Percentiles rank a stretch among this genome's conserved stretches.
Conservation (phyloP, 2,888 invertebrate genomes). For the Euzophera pinguis region DNA sequence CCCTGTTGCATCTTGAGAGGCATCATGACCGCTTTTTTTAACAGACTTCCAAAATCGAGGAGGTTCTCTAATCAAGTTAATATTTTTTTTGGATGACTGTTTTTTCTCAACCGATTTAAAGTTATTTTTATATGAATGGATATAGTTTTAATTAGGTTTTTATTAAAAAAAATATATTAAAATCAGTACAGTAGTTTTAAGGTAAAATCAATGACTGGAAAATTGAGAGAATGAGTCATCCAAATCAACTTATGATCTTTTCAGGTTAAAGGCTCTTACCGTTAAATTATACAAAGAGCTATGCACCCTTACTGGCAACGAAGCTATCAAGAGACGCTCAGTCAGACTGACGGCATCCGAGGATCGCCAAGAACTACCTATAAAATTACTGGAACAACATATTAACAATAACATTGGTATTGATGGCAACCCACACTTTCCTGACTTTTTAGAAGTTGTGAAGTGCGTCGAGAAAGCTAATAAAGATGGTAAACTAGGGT, state of each 20-base stretch:
- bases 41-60: too few relatives aligned
- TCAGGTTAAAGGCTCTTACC: conserved; percentile 44
- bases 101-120: too few relatives aligned
- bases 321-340: conserved; percentile 35
- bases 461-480: conserved; percentile 47
- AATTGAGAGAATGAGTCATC: too few relatives aligned
- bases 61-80: too few relatives aligned
- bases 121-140: too few relatives aligned
- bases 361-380: conserved; percentile 51
- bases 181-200: too few relatives aligned
- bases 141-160: too few relatives aligned
- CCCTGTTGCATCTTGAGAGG: too few relatives aligned
- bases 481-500: conserved; percentile 34
- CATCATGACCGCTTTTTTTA: too few relatives aligned
- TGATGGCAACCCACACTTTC: conserved; percentile 53
- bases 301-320: conserved; percentile 37
- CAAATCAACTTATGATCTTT: neutral
- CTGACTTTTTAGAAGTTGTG: conserved; percentile 71
- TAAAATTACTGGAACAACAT: conserved; percentile 40
- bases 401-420: conserved; percentile 44
- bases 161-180: too few relatives aligned
- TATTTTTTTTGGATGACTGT: too few relatives aligned
- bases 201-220: too few relatives aligned
- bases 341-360: conserved; percentile 39
- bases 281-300: conserved; percentile 43